Evolutionary conservation across 2,113 vertebrate species (phyloP).

Genomic region (Dicaeum eximium): DNA sequence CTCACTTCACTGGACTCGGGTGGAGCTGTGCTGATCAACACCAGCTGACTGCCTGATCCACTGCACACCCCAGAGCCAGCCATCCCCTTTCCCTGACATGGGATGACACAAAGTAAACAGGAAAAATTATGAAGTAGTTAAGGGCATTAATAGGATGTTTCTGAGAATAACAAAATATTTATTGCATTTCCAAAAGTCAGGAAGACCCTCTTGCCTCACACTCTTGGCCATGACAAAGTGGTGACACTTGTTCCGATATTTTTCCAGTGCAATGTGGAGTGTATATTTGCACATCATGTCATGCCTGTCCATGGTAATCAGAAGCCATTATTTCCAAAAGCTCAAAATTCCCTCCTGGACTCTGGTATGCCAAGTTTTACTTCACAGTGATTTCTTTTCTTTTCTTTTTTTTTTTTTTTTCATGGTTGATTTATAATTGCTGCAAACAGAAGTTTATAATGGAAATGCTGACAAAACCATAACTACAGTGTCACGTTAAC

Average conservation of each 20-base stretch:
- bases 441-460: constrained; percentile 40
- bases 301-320: constrained; percentile 58
- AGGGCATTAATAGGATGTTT: background rate
- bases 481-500: background rate
- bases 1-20: background rate
- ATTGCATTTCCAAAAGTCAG: background rate
- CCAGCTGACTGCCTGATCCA: constrained; percentile 20
- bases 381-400: constrained; percentile 10
- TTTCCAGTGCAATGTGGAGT: background rate
- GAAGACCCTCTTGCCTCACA: background rate
- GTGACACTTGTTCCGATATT: background rate
- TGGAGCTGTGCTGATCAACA: constrained; percentile 28
- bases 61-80: background rate
- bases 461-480: constrained; percentile 43
- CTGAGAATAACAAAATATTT: background rate
- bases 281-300: constrained; percentile 52
- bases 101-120: background rate
- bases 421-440: constrained; percentile 31
- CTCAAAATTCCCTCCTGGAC: constrained; percentile 57
- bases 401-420: background rate
- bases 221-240: background rate
- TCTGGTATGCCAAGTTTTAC: constrained; percentile 39
- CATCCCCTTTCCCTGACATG: background rate
- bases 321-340: constrained; percentile 58
- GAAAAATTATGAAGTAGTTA: background rate